Base-by-base conservation (phyloP, 1,140 invertebrate genomes). In the Procambarus virginalis region DNA sequence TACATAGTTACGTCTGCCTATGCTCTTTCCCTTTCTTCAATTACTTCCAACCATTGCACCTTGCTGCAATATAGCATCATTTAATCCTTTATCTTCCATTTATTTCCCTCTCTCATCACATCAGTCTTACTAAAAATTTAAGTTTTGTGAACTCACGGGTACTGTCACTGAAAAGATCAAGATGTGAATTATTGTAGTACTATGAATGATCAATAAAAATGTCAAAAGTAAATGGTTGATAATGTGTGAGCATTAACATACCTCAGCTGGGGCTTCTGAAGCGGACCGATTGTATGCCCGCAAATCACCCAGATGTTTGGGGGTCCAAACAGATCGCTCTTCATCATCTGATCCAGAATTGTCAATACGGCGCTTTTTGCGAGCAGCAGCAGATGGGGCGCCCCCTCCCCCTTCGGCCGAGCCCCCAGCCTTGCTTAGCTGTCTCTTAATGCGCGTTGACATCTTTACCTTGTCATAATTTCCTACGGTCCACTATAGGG, bases 251-350 rank as follows among this genome's bases (percentile, higher is more conserved):
- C 10, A 81, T 60, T 4, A 64, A 82, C 92, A 90, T 93, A 95
- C 94, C 93, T 98, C 97, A 92, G 97, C 97, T 80, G 97, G 97
- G 93, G 97, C 97, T 94, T 98, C 97, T 58, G 97, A 96, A 89
- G 97, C 97, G 93, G 96, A 97, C 92, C 97, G 96, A 94, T 98
- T 98, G 94, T 98, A 98, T 94, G 97, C 97, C 94, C 97, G 97
- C 93, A 97, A 96, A 94, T 98, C 97, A 94, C 96, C 96, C 93
- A 97, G 95, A 92, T 97, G 96, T 91, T 97, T 95, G 92, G 97
- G 96, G 93, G 97, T 97, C 97, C 97, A 97, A 91, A 96, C 95
- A 92, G 95, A 95, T 77, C 87, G 86, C 64, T 96, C 95, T 92
- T 96, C 95, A 92, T 96, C 95, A 73, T 92, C 91, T 55, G 89